Evolutionary conservation across 2,888 invertebrate species (phyloP), one percentile per base, ranked within the genome.

Genomic region (Limenitis camilla): DNA sequence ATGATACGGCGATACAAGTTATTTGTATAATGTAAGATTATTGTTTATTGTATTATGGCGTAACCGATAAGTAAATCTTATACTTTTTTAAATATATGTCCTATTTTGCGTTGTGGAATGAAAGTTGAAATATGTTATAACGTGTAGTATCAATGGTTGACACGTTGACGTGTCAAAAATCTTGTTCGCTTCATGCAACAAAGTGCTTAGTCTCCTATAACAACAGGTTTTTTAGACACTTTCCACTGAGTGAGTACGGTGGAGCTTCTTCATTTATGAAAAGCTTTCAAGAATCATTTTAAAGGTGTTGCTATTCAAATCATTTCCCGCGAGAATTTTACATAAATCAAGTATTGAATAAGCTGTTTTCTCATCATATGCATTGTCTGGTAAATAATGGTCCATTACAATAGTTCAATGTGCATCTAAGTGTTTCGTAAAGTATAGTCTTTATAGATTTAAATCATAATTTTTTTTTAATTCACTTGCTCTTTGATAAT

Each of bases 281-380:
- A 82, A 81, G 82, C 82, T 83, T 83, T 82, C 78, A 82, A 75
- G 72, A 79, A 76, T 73, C 71, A 69, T 71, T 73, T 73, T 76
- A 71, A 71, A 68, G 73, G 69, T 72, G 74, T 71, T 70, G 74
- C 80, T 81, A 85, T 85, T 84, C 81, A 84, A 82, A 81, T 83
- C 74, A 72, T 73, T 72, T 72, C 76, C 72, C 69, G 71, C 71
- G 70, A 74, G 74, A 75, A 74, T 80, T 19, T 78, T 59, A 60
- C 67, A 69, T 69, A 67, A 65, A 67, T 69, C 67, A 69, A 66
- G 61, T 76, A 78, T 77, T 78, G 76, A 78, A 78, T 76, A 78
- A 80, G 76, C 72, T 76, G 49, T 51, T 57, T 49, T 49, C 48
- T n/a, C n/a, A n/a, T n/a, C n/a, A n/a, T n/a, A 35, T 49, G 46